Evolutionary conservation across 64 coral and sea anemone species (phyloP).

Genomic region (Montipora capricornis): DNA sequence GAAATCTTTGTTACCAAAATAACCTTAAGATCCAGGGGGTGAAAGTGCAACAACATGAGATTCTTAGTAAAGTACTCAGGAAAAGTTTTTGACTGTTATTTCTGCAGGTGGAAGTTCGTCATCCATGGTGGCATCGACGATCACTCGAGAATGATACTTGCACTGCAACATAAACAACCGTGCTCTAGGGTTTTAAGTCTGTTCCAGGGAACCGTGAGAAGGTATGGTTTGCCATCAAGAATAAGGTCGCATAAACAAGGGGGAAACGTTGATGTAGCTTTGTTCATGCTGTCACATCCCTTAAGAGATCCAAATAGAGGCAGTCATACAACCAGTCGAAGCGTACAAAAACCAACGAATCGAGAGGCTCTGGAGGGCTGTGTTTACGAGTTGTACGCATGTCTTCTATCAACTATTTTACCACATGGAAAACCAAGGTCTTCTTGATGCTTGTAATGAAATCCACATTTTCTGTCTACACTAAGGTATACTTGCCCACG

Average conservation of each 20-base stretch:
- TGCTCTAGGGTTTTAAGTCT: constrained; percentile 36
- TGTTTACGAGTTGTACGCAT: background rate
- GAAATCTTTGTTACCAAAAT: too few relatives aligned
- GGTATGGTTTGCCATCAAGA: constrained; percentile 48
- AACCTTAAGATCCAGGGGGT: too few relatives aligned
- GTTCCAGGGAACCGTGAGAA: constrained; percentile 7
- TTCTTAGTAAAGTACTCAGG: too few relatives aligned
- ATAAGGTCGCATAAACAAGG: constrained; percentile 62
- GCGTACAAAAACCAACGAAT: constrained; percentile 54
- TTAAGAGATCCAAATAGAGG: constrained; percentile 61
- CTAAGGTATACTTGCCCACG: constrained; percentile 32
- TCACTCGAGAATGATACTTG: constrained; percentile 13
- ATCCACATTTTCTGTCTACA: constrained; percentile 19
- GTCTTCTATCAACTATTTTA: constrained; percentile 7
- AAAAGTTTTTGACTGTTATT: background rate
- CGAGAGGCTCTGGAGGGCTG: constrained; percentile 60
- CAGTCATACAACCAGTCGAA: constrained; percentile 63
- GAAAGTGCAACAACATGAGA: too few relatives aligned
- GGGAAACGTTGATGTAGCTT: constrained; percentile 57
- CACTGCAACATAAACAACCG: constrained; percentile 26
- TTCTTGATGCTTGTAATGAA: constrained; percentile 22
- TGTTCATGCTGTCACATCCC: constrained; percentile 46
- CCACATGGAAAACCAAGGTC: background rate
- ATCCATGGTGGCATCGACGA: constrained; percentile 28
- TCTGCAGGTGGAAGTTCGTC: constrained; percentile 28